Base-by-base conservation (phyloP, 1,140 invertebrate species). In the Grapholita molesta region DNA sequence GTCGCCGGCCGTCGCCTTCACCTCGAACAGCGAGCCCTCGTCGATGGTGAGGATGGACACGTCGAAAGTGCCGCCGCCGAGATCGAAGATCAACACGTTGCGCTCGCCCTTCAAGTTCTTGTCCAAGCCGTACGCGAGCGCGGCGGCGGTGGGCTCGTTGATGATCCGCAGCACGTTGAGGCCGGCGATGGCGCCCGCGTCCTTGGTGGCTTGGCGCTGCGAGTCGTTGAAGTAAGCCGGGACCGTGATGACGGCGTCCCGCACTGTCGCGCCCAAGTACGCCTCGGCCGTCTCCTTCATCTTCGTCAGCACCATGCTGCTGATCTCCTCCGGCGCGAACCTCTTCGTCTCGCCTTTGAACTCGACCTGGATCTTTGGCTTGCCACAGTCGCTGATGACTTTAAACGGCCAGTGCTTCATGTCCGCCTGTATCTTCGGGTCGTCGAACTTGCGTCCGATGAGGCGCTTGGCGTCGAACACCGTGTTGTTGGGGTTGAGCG, bases 261-360 rank as follows among this genome's bases (percentile, higher is more conserved):
- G 93, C 68, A 96, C 93, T 76, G 88, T 92, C 33, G 91, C 92
- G 38, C 95, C 95, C 52, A 96, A 74, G 82, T 95, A 96, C 15
- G 94, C 93, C 83, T 96, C 95, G 71, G 96, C 96, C 8, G 94
- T 96, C 92, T 97, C 95, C 84, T 95, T 95, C 95, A 96, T 96
- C 78, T 95, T 96, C 1, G 91, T 94, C 91, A 92, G 92, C 77
- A 96, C 94, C 94, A 96, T n/a, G 95, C 94, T 35, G 92, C 93
- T 61, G 24, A 61, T 61, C 25, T 61, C 55, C 25, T 32, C 55
- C 24, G 55, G 55, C 24, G 55, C 55, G 82, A 96, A 96, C 8
- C 79, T 91, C 80, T 96, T 96, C 1, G 73, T 82, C 78, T 96
- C 95, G 1, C 94, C 94, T 82, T 95, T 95, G 87, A 94, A 96